phyloP scores from a whole-genome alignment of 1,140 invertebrate species.

The Anadara kagoshimensis region DNA sequence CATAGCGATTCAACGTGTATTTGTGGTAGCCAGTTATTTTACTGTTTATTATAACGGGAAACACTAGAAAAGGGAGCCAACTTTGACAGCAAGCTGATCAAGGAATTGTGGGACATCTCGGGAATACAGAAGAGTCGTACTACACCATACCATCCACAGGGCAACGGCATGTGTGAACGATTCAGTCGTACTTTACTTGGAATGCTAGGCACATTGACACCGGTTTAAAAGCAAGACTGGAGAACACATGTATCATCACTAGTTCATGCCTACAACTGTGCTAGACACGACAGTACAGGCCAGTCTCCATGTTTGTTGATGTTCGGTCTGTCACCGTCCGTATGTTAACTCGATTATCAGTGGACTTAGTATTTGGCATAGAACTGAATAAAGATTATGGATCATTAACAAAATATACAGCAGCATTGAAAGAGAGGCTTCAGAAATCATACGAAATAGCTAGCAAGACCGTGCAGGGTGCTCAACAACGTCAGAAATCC shows the following conservation, averaged over 20 bases:
- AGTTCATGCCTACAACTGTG: constrained; percentile 42
- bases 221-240: constrained; percentile 32
- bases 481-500: no score
- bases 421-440: no score
- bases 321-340: constrained; percentile 41
- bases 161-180: neutral
- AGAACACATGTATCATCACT: constrained; percentile 19
- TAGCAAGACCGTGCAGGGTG: no score
- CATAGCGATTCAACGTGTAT: no score
- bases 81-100: constrained; percentile 21
- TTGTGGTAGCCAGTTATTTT: no score
- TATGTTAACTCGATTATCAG: constrained; percentile 16
- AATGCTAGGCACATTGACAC: constrained; percentile 38
- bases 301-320: constrained; percentile 35
- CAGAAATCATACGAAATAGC: no score
- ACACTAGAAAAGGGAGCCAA: constrained; percentile 33
- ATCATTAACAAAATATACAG: no score
- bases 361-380: no score
- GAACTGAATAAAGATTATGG: no score
- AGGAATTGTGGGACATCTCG: constrained; percentile 18
- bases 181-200: constrained; percentile 30
- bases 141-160: constrained; percentile 17
- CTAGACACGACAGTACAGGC: constrained; percentile 29
- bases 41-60: no score
- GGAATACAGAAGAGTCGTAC: constrained; percentile 13